A percentile compares a stretch with the other conserved stretches of the same genome.
These are phyloP conservation scores for Stramonita haemastoma DNA, from an alignment of 2,888 invertebrate genomes.

Conservation along the genomic window DNA sequence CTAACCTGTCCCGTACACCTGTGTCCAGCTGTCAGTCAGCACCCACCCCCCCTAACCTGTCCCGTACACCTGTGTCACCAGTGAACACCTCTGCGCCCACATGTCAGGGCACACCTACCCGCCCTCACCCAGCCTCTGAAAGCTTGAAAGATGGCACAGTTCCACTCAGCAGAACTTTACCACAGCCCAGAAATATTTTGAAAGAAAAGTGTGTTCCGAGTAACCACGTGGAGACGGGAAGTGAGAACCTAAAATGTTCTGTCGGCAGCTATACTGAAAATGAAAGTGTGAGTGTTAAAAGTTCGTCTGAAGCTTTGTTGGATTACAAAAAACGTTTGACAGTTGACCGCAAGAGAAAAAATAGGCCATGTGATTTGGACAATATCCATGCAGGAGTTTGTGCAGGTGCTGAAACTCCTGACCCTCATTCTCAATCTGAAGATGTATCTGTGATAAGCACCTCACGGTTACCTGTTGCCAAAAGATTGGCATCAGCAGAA, in stretches of 20 bases:
- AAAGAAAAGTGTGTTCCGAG: background rate
- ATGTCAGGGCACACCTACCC: background rate
- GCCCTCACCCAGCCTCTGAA: background rate
- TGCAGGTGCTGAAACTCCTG: background rate
- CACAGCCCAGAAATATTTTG: conserved; percentile 23
- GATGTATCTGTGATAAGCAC: background rate
- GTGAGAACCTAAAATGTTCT: background rate
- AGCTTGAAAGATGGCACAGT: background rate
- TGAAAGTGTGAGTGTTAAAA: background rate
- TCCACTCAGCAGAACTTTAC: background rate
- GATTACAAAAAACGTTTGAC: background rate
- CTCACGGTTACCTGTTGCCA: background rate
- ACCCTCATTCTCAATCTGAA: background rate
- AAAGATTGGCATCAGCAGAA: background rate
- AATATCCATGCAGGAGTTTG: background rate
- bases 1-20: background rate
- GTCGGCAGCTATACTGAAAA: background rate
- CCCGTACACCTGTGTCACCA: background rate
- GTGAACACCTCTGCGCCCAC: background rate
- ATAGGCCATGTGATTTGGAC: background rate
- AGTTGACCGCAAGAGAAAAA: background rate
- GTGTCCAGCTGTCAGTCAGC: background rate
- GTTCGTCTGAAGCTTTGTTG: background rate
- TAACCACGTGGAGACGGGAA: background rate
- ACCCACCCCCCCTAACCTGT: background rate